These are phyloP conservation scores for Ornithoptera priamus DNA, from an alignment of 2,888 invertebrate genomes.

Conservation along the genomic window DNA sequence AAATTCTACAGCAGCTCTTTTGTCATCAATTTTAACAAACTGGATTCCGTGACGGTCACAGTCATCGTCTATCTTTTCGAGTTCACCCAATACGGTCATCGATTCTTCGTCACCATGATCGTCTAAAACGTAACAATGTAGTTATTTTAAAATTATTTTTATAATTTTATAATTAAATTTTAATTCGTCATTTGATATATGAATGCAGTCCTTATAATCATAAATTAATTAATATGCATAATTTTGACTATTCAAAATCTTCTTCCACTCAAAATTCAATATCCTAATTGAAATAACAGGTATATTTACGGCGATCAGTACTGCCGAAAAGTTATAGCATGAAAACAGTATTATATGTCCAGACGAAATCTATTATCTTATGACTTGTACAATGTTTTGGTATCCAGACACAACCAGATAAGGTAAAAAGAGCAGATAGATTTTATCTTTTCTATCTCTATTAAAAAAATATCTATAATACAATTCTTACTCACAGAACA, in stretches of 20 bases:
- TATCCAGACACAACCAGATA: not conserved
- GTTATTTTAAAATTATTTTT: too few species aligned
- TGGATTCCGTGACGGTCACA: slow-evolving; percentile 95
- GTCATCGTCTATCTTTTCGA: slow-evolving; percentile 96
- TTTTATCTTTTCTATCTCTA: not conserved
- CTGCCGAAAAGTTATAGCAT: too few species aligned
- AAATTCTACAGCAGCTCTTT: slow-evolving; percentile 89
- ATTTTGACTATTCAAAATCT: too few species aligned
- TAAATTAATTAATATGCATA: too few species aligned
- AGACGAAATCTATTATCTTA: not conserved
- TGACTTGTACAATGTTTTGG: not conserved
- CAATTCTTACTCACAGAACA: slow-evolving; percentile 88
- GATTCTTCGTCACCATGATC: slow-evolving; percentile 94
- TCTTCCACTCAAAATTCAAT: too few species aligned
- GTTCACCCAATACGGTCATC: slow-evolving; percentile 89
- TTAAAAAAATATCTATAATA: not conserved
- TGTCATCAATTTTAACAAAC: slow-evolving; percentile 95
- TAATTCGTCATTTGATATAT: too few species aligned
- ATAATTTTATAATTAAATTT: too few species aligned
- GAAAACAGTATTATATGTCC: too few species aligned
- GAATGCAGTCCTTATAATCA: too few species aligned
- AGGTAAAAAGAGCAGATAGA: not conserved
- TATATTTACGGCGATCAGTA: too few species aligned
- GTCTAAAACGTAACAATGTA: slow-evolving; percentile 76
- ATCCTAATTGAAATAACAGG: too few species aligned